Percentiles rank a stretch among this genome's conserved stretches.
phyloP scores from a whole-genome alignment of 2,113 vertebrate species.

The Casuarius casuarius region DNA sequence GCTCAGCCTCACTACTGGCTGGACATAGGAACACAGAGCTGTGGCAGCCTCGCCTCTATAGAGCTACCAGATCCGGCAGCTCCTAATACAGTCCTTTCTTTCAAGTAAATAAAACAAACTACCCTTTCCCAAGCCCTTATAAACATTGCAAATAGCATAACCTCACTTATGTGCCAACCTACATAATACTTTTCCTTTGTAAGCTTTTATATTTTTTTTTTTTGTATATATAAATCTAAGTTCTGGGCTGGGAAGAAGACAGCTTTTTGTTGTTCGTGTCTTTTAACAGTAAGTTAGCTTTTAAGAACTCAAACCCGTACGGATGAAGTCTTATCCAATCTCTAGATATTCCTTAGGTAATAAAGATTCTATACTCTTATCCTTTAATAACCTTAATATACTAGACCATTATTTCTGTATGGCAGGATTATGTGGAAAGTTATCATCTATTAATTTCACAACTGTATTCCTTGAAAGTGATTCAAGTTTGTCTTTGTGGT shows the following conservation, averaged over 20 bases:
- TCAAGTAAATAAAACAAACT: neutral
- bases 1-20: neutral
- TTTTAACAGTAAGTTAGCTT: neutral
- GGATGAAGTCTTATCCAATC: neutral
- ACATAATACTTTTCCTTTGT: neutral
- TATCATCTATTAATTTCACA: neutral
- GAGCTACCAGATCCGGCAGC: neutral
- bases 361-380: neutral
- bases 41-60: neutral
- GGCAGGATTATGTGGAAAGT: neutral
- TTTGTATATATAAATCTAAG: neutral
- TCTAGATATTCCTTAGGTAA: neutral
- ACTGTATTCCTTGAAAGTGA: neutral
- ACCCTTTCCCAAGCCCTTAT: neutral
- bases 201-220: neutral
- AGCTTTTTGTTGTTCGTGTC: neutral
- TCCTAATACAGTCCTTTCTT: neutral
- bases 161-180: neutral
- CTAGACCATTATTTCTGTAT: neutral
- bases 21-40: neutral
- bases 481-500: neutral
- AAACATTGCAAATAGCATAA: neutral
- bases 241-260: neutral
- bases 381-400: neutral
- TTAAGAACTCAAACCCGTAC: neutral